A percentile compares a stretch with the other conserved stretches of the same genome.
Evolutionary conservation across 2,797 vertebrate genomes (phyloP).

Genomic region (Gila robusta): DNA sequence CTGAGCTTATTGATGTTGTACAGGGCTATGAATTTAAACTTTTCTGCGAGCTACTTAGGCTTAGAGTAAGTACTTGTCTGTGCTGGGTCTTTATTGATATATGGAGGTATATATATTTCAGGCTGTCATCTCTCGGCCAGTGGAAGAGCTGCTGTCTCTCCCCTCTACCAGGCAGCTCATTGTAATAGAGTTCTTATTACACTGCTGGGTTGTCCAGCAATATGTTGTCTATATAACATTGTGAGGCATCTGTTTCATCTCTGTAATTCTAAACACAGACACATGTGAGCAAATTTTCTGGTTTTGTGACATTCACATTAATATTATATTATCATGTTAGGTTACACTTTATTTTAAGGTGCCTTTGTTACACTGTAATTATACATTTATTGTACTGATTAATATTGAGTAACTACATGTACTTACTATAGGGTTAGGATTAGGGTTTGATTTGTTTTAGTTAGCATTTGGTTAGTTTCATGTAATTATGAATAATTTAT

Average conservation of each 20-base stretch:
- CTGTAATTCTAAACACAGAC: background rate
- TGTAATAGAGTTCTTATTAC: conserved; percentile 86
- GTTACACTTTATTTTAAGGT: too few relatives aligned
- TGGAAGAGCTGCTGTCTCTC: conserved; percentile 6
- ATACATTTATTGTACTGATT: too few relatives aligned
- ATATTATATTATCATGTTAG: too few relatives aligned
- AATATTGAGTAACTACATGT: too few relatives aligned
- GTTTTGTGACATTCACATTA: background rate
- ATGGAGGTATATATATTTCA: conserved; percentile 89
- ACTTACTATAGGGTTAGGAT: too few relatives aligned
- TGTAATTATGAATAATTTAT: too few relatives aligned
- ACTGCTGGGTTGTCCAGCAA: conserved; percentile 24
- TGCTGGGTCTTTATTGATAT: conserved; percentile 86
- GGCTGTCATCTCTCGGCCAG: conserved; percentile 87
- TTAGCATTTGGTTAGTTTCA: too few relatives aligned
- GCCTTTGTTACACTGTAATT: too few relatives aligned
- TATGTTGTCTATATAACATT: conserved; percentile 59
- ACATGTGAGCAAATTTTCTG: background rate
- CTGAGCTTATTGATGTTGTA: conserved; percentile 80
- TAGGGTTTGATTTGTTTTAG: too few relatives aligned
- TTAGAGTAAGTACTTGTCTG: conserved; percentile 91
- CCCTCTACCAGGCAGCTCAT: conserved; percentile 79
- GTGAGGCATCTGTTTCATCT: background rate
- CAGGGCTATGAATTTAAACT: conserved; percentile 86
- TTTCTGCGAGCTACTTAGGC: conserved; percentile 87